Evolutionary conservation across 2,113 vertebrate genomes (phyloP).

Genomic region (Phaetusa simplex): DNA sequence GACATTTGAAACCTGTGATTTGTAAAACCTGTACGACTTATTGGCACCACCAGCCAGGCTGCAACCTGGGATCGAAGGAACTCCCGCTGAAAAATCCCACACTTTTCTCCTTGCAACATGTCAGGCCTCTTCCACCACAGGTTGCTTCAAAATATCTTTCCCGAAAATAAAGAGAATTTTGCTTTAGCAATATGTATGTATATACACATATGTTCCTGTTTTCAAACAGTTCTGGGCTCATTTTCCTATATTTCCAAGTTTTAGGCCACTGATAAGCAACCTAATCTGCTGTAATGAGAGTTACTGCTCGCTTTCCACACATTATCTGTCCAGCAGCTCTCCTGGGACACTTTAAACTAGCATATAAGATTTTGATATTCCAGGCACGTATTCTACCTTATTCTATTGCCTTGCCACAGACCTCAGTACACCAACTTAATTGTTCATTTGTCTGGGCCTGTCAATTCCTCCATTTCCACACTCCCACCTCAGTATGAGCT

Average conservation of each 20-base stretch:
- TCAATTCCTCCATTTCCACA: not conserved
- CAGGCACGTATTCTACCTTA: not conserved
- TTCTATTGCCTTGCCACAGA: slow-evolving; percentile 21
- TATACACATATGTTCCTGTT: not conserved
- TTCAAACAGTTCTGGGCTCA: not conserved
- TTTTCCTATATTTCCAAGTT: not conserved
- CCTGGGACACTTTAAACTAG: slow-evolving; percentile 14
- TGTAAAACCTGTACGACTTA: not conserved
- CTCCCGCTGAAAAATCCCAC: not conserved
- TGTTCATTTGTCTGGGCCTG: slow-evolving; percentile 51
- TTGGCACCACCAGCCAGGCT: not conserved
- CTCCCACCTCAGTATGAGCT: not conserved
- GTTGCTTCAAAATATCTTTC: not conserved
- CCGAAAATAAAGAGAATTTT: not conserved
- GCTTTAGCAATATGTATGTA: not conserved
- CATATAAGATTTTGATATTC: not conserved
- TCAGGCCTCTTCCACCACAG: not conserved
- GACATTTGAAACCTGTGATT: not conserved
- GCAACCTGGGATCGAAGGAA: not conserved
- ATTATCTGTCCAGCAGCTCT: not conserved
- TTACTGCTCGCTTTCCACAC: not conserved
- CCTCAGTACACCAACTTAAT: slow-evolving; percentile 23
- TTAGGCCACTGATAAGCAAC: not conserved
- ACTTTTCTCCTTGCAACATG: not conserved
- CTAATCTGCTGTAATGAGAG: not conserved